phyloP scores from a whole-genome alignment of 1,140 invertebrate species.

The Medauroidea extradentata region DNA sequence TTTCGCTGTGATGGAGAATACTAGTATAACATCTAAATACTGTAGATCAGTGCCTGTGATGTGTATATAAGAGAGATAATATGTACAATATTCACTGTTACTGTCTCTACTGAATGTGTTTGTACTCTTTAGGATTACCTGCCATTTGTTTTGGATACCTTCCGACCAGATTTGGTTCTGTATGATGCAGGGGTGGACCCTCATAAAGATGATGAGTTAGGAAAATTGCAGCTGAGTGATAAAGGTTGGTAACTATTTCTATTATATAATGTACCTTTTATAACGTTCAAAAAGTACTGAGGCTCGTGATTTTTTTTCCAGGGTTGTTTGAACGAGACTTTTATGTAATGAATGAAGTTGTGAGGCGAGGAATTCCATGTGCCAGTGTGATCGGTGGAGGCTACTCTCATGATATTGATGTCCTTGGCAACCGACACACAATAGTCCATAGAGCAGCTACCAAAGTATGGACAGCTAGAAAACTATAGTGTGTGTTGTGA shows the following conservation, averaged over 20 bases:
- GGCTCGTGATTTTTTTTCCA: conserved; percentile 17
- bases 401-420: conserved; percentile 31
- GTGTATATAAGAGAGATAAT: too few relatives aligned
- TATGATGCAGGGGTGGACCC: conserved; percentile 42
- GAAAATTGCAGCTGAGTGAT: conserved; percentile 36
- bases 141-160: conserved; percentile 30
- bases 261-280: neutral
- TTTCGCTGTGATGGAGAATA: too few relatives aligned
- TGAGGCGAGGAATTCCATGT: conserved; percentile 30
- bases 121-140: conserved; percentile 29
- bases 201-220: conserved; percentile 35
- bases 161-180: conserved; percentile 36
- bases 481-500: conserved; percentile 2
- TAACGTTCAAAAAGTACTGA: too few relatives aligned
- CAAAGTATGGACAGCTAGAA: conserved; percentile 13
- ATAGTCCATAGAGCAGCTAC: conserved; percentile 30
- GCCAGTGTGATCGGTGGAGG: conserved; percentile 40
- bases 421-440: conserved; percentile 33
- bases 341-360: conserved; percentile 28
- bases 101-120: too few relatives aligned
- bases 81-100: too few relatives aligned
- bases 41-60: too few relatives aligned
- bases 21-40: too few relatives aligned
- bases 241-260: conserved; percentile 26
- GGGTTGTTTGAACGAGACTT: conserved; percentile 35